phyloP scores from a whole-genome alignment of 2,888 invertebrate species.

The Pandemis heparana region DNA sequence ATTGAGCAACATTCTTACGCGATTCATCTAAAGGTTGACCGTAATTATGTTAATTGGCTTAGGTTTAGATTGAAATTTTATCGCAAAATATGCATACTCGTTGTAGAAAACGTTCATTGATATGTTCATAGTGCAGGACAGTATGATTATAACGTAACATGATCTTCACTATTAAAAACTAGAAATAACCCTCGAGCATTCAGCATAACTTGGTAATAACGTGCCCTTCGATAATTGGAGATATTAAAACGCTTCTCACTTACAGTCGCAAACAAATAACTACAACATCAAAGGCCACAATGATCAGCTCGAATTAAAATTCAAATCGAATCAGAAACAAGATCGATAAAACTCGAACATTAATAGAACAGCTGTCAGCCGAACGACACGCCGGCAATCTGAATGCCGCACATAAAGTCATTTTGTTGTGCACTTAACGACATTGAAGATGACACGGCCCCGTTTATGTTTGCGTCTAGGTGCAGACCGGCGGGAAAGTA shows the following conservation, averaged over 20 bases:
- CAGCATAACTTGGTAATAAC: constrained; percentile 14
- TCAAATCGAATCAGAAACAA: constrained; percentile 63
- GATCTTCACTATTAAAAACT: constrained; percentile 29
- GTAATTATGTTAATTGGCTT: neutral
- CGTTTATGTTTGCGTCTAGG: constrained; percentile 50
- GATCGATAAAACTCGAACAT: constrained; percentile 67
- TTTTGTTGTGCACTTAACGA: constrained; percentile 73
- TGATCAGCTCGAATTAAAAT: constrained; percentile 71
- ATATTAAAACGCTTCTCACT: constrained; percentile 32
- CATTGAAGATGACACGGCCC: constrained; percentile 55
- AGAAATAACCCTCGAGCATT: constrained; percentile 1
- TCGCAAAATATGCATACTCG: constrained; percentile 17
- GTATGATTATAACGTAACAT: constrained; percentile 33
- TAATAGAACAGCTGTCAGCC: constrained; percentile 62
- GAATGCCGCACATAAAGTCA: constrained; percentile 60
- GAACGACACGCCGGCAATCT: constrained; percentile 59
- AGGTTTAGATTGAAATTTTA: constrained; percentile 1
- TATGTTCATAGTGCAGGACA: constrained; percentile 22
- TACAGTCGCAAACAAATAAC: constrained; percentile 50
- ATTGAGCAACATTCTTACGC: too few species aligned
- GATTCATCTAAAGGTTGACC: neutral
- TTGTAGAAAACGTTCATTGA: neutral
- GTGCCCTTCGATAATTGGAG: constrained; percentile 26
- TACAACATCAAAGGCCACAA: constrained; percentile 54
- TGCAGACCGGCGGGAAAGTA: constrained; percentile 37